Conservation (phyloP, 2,888 invertebrate species). For the Calliphora vomitoria region DNA sequence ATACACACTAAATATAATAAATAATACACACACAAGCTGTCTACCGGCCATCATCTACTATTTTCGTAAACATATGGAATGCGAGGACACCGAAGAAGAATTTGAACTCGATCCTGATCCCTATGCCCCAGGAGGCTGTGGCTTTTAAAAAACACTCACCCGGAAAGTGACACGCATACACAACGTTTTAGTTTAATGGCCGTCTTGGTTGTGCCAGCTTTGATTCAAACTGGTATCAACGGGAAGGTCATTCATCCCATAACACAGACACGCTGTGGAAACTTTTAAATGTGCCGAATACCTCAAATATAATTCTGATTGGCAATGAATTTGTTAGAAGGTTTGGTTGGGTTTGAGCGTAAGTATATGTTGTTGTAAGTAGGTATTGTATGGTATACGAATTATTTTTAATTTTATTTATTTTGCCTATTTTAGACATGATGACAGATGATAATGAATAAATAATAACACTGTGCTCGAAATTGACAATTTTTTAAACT, state of each 20-base stretch:
- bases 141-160: conserved; percentile 81
- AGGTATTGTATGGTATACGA: too few relatives aligned
- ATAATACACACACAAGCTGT: too few relatives aligned
- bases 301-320: conserved; percentile 77
- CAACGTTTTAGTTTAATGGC: conserved; percentile 82
- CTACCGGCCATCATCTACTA: too few relatives aligned
- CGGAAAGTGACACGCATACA: conserved; percentile 81
- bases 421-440: conserved; percentile 86
- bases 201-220: conserved; percentile 79
- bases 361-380: too few relatives aligned
- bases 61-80: too few relatives aligned
- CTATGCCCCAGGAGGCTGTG: conserved; percentile 81
- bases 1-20: too few relatives aligned
- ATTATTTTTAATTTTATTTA: not conserved
- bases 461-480: too few relatives aligned
- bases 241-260: conserved; percentile 92
- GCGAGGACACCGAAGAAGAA: conserved; percentile 77
- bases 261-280: conserved; percentile 87
- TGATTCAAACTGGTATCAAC: conserved; percentile 88
- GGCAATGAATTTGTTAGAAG: conserved; percentile 80
- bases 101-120: conserved; percentile 79
- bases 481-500: too few relatives aligned
- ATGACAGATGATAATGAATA: too few relatives aligned
- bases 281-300: conserved; percentile 87
- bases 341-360: conserved; percentile 38